A percentile compares a stretch with the other conserved stretches of the same genome.
Conservation (phyloP, 2,113 vertebrate genomes). For the Chaetorhynchus papuensis region DNA sequence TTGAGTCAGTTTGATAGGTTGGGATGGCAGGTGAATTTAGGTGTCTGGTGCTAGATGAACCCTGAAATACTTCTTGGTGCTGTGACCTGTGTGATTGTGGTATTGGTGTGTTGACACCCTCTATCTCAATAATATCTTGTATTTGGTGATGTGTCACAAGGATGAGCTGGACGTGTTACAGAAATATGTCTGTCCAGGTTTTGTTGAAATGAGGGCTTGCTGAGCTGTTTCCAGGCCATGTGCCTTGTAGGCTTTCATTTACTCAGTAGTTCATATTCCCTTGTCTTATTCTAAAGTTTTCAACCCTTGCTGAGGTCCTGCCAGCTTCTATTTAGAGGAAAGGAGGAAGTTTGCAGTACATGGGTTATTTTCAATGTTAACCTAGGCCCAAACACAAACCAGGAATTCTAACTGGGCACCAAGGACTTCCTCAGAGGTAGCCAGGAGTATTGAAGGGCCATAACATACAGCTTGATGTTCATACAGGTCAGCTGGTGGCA, state of each 20-base stretch:
- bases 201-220: neutral
- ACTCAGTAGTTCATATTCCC: neutral
- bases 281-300: neutral
- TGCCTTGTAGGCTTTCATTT: neutral
- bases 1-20: neutral
- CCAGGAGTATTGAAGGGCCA: neutral
- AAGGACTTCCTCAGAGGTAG: neutral
- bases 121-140: neutral
- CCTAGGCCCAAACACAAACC: neutral
- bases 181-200: neutral
- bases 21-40: neutral
- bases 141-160: neutral
- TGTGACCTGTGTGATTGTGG: neutral
- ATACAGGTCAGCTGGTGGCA: neutral
- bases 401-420: neutral
- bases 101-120: neutral
- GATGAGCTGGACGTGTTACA: neutral
- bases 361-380: neutral
- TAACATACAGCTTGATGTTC: accelerated
- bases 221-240: neutral
- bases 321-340: neutral
- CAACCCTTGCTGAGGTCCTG: neutral
- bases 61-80: neutral
- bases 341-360: neutral
- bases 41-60: neutral